Evolutionary conservation across 2,113 vertebrate species (phyloP).

Genomic region (Microtus pennsylvanicus): DNA sequence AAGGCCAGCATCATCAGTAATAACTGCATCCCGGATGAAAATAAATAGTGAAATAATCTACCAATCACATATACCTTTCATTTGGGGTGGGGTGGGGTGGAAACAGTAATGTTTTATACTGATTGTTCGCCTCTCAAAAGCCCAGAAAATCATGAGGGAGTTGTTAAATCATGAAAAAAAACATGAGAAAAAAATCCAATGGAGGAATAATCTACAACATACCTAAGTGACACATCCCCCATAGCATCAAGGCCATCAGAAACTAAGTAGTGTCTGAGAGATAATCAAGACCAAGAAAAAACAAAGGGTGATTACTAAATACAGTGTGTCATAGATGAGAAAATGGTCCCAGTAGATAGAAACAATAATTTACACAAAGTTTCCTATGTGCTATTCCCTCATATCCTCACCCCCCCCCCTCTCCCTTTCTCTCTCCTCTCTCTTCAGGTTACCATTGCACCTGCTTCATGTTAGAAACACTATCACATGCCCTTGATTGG

Average conservation of each 20-base stretch:
- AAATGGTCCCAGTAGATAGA: background rate
- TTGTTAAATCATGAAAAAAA: too few species aligned
- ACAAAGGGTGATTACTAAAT: background rate
- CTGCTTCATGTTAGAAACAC: background rate
- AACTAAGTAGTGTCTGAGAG: background rate
- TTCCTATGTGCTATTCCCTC: too few species aligned
- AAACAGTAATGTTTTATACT: background rate
- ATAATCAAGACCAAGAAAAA: background rate
- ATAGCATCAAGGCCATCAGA: background rate
- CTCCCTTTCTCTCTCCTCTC: too few species aligned
- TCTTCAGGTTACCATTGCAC: background rate
- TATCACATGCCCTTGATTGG: background rate
- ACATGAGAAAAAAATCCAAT: background rate
- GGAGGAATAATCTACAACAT: background rate
- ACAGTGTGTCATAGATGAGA: background rate
- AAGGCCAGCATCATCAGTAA: background rate
- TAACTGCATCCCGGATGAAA: background rate
- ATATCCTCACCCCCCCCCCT: too few species aligned
- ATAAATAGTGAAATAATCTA: background rate
- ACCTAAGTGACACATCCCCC: background rate
- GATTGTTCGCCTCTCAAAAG: background rate
- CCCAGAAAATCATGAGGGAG: background rate
- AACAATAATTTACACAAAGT: too few species aligned
- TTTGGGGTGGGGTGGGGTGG: background rate
- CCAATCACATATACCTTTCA: background rate